A percentile compares a stretch with the other conserved stretches of the same genome.
phyloP scores from a whole-genome alignment of 2,113 vertebrate genomes.

The Phyllopteryx taeniolatus region DNA sequence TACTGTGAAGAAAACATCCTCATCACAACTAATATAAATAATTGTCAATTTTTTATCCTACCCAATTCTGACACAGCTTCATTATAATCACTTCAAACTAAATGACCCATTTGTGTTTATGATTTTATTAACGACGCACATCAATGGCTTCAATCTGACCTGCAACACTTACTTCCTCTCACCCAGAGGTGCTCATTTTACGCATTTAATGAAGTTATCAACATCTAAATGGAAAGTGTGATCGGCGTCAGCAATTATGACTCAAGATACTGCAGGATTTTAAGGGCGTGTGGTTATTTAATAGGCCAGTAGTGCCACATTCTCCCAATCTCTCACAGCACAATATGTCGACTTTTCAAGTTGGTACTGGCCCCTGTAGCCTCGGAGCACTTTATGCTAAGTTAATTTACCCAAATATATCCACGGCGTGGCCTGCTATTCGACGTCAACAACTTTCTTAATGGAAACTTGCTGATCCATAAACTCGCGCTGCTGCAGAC shows the following conservation, averaged over 20 bases:
- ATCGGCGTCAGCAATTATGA: conserved; percentile 35
- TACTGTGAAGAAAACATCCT: conserved; percentile 15
- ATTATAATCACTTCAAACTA: conserved; percentile 56
- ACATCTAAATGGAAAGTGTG: conserved; percentile 13
- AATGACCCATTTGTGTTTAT: conserved; percentile 83
- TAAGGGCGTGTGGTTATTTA: neutral
- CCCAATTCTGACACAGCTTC: conserved; percentile 21
- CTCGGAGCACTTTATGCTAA: conserved; percentile 72
- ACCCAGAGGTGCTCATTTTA: conserved; percentile 72
- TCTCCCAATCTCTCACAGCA: conserved; percentile 6
- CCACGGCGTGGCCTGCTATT: conserved; percentile 57
- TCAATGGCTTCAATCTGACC: conserved; percentile 63
- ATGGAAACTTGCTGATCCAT: conserved; percentile 98
- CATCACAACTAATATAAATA: conserved; percentile 31
- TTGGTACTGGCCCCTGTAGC: conserved; percentile 55
- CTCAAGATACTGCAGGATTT: neutral
- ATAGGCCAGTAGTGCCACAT: neutral
- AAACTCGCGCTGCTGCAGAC: conserved; percentile 75
- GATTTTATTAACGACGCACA: conserved; percentile 80
- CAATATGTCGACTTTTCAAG: conserved; percentile 59
- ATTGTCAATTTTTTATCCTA: conserved; percentile 34
- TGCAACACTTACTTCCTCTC: conserved; percentile 59
- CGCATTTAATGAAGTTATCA: conserved; percentile 30
- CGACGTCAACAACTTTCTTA: conserved; percentile 85
- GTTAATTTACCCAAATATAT: conserved; percentile 86